Evolutionary conservation across 2,113 vertebrate species (phyloP).

Genomic region (Chloroceryle aenea): DNA sequence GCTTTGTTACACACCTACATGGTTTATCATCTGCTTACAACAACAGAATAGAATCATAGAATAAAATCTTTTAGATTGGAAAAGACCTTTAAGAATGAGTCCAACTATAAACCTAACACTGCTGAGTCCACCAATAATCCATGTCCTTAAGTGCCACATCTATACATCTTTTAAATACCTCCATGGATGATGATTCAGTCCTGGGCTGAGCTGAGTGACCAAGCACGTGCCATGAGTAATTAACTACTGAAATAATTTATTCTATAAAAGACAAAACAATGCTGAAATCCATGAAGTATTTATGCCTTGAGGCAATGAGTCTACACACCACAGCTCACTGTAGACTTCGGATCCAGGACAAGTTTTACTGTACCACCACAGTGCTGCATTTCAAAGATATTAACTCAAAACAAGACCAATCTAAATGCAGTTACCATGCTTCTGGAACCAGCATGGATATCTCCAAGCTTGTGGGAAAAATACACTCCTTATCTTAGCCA

Average conservation of each 20-base stretch:
- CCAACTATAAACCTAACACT: background rate
- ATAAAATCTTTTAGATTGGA: background rate
- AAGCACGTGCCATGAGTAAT: background rate
- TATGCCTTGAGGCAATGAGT: background rate
- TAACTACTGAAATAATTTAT: background rate
- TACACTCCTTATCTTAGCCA: background rate
- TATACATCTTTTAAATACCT: background rate
- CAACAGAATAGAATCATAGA: background rate
- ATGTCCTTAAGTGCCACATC: background rate
- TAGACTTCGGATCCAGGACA: background rate
- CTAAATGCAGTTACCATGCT: background rate
- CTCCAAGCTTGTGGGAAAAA: background rate
- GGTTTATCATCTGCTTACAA: background rate
- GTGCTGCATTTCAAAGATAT: background rate
- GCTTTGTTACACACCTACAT: background rate
- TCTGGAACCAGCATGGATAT: background rate
- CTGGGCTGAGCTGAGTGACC: background rate
- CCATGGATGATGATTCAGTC: background rate
- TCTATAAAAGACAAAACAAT: background rate
- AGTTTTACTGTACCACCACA: background rate
- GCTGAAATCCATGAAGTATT: background rate
- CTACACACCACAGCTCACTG: background rate
- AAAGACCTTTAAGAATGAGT: background rate
- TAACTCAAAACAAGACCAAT: background rate
- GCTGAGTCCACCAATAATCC: background rate